Evolutionary conservation across 2,797 vertebrate species (phyloP).

Genomic region (Gymnocypris eckloni): DNA sequence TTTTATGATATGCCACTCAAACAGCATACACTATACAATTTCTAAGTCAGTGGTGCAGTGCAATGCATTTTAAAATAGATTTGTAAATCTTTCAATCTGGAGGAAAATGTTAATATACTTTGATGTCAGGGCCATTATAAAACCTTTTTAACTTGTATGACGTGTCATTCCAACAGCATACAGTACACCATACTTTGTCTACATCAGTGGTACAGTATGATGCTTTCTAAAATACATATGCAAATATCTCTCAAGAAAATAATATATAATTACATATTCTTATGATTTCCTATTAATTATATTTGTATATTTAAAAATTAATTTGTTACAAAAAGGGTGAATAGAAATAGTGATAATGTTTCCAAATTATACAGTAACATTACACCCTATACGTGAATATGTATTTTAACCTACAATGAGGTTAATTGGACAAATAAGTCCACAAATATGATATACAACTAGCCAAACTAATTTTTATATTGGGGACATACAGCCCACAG

Average conservation of each 20-base stretch:
- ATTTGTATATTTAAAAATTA: background rate
- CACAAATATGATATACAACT: background rate
- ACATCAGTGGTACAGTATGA: background rate
- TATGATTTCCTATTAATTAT: background rate
- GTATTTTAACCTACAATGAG: background rate
- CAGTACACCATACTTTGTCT: background rate
- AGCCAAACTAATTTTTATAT: background rate
- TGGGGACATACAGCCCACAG: background rate
- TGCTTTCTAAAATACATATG: background rate
- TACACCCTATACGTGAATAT: background rate
- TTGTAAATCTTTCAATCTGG: background rate
- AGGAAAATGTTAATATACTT: background rate
- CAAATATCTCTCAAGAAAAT: background rate
- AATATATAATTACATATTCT: background rate
- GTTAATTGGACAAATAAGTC: background rate
- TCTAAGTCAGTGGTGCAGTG: background rate
- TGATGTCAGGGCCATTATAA: background rate
- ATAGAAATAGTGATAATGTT: background rate
- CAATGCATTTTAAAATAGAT: slow-evolving; percentile 26
- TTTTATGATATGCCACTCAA: background rate
- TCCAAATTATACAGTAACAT: background rate
- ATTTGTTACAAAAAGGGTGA: background rate
- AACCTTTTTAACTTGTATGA: background rate
- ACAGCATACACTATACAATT: background rate
- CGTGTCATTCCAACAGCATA: background rate